A percentile compares a stretch with the other conserved stretches of the same genome.
These are phyloP conservation scores for Ascaphus truei DNA, from an alignment of 2,113 vertebrate genomes.

Conservation along the genomic window DNA sequence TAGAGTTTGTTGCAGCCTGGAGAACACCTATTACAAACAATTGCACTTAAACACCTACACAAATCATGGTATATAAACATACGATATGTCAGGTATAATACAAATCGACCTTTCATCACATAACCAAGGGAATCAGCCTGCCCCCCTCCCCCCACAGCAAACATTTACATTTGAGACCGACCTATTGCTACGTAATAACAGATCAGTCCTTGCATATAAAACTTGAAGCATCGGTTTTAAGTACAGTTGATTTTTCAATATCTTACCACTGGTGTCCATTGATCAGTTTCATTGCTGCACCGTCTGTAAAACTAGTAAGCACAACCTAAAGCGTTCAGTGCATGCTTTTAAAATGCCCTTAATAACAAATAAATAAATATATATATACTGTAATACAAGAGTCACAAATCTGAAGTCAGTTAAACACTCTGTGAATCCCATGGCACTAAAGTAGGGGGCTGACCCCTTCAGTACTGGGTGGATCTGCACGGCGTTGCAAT, in stretches of 20 bases:
- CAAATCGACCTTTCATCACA: conserved; percentile 41
- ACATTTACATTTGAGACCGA: conserved; percentile 64
- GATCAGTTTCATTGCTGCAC: background rate
- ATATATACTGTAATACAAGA: background rate
- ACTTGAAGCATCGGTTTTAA: too few species aligned
- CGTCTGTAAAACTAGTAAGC: background rate
- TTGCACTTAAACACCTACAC: conserved; percentile 58
- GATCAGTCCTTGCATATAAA: too few species aligned
- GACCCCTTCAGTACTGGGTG: too few species aligned
- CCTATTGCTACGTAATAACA: conserved; percentile 37
- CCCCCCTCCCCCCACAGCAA: conserved; percentile 67
- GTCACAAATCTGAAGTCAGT: background rate
- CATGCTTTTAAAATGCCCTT: background rate
- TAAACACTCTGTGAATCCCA: too few species aligned
- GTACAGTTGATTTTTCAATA: background rate
- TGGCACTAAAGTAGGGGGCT: too few species aligned
- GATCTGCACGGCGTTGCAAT: too few species aligned
- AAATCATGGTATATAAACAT: conserved; percentile 47
- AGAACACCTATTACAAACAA: conserved; percentile 71
- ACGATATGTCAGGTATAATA: background rate
- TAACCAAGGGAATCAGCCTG: conserved; percentile 48
- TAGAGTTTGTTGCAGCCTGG: conserved; percentile 87
- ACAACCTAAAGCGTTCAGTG: too few species aligned
- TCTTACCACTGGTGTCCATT: background rate
- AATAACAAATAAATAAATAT: background rate